Base-by-base conservation (phyloP, 2,888 invertebrate species). In the Polydrusus pterygomalis region DNA sequence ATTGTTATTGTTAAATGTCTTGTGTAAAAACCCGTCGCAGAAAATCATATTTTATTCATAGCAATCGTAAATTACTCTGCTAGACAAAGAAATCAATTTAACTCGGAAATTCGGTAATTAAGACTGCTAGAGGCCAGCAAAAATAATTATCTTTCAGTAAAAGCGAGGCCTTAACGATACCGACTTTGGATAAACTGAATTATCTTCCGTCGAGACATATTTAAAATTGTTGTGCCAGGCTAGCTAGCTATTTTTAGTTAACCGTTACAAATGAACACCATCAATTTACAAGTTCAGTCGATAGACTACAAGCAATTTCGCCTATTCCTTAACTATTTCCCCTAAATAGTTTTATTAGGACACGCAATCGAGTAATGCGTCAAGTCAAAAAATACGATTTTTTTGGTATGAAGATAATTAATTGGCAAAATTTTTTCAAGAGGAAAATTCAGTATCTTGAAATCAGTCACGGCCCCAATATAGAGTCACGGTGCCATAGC, bases 51-150 rank as follows among this genome's bases (percentile, higher is more conserved):
- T 47, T 47, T 47, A 15, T 47, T 17, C 47, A 8, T 17, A 17
- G 17, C 17, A 47, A 17, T 8, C 17, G 17, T 47, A 47, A 47
- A 47, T 47, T 17, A 47, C 15, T 8, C 6, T 9, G 17, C 17
- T 20, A 6, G 20, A 51, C 51, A 54, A 54, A 25, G 25, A 54
- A 54, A 30, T 17, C 30, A 54, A 30, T 54, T 54, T 54, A n/a
- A 7, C 30, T 30, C 9, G 25, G 17, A 54, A 34, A 10, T 10
- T 34, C 34, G 34, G 34, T 34, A 54, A 54, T 54, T 54, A 54
- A 30, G n/a, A 54, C n/a, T n/a, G 54, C 54, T 30, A 54, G 54
- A 54, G 54, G 54, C 30, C n/a, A n/a, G 9, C 54, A 54, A 54
- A 54, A 54, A 25, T 54, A 54, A 54, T 54, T 54, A 54, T 54